Evolutionary conservation across 2,797 vertebrate genomes (phyloP).

Genomic region (Pipistrellus nathusii): DNA sequence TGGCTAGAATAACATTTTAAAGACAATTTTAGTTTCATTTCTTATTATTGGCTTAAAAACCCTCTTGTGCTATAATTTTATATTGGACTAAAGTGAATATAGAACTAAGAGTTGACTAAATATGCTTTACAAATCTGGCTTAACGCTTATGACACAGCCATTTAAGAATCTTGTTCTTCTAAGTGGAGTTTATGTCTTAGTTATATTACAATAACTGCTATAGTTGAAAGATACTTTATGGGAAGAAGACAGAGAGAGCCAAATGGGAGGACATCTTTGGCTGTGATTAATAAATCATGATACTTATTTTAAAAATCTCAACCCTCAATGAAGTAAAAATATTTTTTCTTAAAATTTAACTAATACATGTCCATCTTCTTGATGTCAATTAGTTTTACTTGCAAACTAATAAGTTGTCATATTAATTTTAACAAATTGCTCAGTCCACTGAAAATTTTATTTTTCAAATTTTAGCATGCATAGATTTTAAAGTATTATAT

Average conservation of each 20-base stretch:
- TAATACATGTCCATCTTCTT: neutral
- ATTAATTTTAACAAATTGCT: slow-evolving; percentile 39
- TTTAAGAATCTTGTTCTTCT: neutral
- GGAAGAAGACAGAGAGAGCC: neutral
- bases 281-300: slow-evolving; percentile 11
- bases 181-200: neutral
- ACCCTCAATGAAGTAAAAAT: neutral
- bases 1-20: neutral
- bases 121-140: neutral
- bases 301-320: neutral
- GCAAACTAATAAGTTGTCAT: neutral
- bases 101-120: neutral
- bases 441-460: neutral
- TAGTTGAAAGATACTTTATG: neutral
- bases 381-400: slow-evolving; percentile 22
- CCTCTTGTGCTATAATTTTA: neutral
- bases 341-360: slow-evolving; percentile 54
- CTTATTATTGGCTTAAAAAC: neutral
- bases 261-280: neutral
- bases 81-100: neutral
- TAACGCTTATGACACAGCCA: neutral
- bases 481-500: neutral
- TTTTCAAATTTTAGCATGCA: neutral
- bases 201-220: slow-evolving; percentile 35
- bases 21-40: neutral